These are phyloP conservation scores for Rhamnusium bicolor DNA, from an alignment of 2,888 invertebrate genomes.

Conservation along the genomic window DNA sequence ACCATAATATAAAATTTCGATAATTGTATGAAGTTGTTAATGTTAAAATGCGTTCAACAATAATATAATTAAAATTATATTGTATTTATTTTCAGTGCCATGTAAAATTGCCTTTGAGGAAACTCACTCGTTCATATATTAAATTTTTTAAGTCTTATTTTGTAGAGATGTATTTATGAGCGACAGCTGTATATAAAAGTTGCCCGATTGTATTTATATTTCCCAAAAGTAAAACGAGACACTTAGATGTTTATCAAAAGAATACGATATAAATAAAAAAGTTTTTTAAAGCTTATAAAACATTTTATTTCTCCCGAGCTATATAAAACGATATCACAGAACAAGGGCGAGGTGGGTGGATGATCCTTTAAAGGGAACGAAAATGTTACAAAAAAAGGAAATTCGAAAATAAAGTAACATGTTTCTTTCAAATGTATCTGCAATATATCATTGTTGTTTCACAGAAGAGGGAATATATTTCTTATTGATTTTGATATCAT, in stretches of 20 bases:
- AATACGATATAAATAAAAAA: conserved; percentile 47
- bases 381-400: conserved; percentile 36
- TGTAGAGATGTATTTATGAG: too few species aligned
- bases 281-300: conserved; percentile 47
- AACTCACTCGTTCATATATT: not conserved
- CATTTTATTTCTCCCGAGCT: conserved; percentile 43
- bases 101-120: not conserved
- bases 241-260: conserved; percentile 50
- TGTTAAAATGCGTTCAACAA: too few species aligned
- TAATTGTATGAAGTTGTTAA: too few species aligned
- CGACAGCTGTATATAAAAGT: conserved; percentile 12
- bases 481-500: conserved; percentile 33
- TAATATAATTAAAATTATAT: too few species aligned
- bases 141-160: too few species aligned
- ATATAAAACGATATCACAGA: conserved; percentile 42
- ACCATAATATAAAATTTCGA: too few species aligned
- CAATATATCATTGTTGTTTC: conserved; percentile 34
- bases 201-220: conserved; percentile 13
- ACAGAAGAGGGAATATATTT: conserved; percentile 27
- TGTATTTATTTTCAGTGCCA: not conserved
- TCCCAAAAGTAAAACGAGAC: conserved; percentile 5
- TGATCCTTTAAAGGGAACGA: conserved; percentile 28
- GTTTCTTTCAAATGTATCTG: conserved; percentile 31
- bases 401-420: conserved; percentile 36
- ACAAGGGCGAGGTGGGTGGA: conserved; percentile 17